A percentile compares a stretch with the other conserved stretches of the same genome.
phyloP scores from a whole-genome alignment of 2,888 invertebrate species.

The Lycia hirtaria region DNA sequence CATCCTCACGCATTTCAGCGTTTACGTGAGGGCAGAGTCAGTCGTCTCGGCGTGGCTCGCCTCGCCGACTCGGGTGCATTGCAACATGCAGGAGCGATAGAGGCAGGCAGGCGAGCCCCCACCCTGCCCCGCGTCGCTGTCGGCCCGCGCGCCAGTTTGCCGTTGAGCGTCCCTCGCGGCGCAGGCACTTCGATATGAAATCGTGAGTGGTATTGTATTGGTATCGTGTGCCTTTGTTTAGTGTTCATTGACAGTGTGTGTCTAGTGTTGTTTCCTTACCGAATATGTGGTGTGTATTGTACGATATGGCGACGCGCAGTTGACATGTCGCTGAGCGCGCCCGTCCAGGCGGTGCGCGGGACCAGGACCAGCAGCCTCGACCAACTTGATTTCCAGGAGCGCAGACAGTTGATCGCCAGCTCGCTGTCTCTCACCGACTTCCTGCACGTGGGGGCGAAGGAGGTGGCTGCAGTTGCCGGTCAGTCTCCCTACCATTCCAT shows the following conservation, averaged over 20 bases:
- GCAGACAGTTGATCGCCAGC: conserved; percentile 94
- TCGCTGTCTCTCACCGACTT: conserved; percentile 95
- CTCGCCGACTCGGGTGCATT: conserved; percentile 72
- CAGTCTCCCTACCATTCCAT: conserved; percentile 61
- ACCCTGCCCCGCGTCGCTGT: conserved; percentile 66
- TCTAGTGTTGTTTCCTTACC: conserved; percentile 64
- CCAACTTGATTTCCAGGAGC: conserved; percentile 96
- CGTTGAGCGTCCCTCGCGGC: conserved; percentile 81
- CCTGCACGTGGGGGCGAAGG: conserved; percentile 89
- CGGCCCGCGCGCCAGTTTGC: conserved; percentile 74
- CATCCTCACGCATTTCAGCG: conserved; percentile 44
- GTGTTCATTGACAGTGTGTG: conserved; percentile 68
- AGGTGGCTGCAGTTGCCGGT: conserved; percentile 83
- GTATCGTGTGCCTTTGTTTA: conserved; percentile 76
- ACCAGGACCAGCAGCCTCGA: conserved; percentile 93
- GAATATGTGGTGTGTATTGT: conserved; percentile 62
- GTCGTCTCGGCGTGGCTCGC: conserved; percentile 56
- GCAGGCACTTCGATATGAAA: conserved; percentile 69
- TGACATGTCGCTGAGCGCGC: conserved; percentile 84
- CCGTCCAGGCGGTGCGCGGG: conserved; percentile 82
- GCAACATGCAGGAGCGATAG: conserved; percentile 77
- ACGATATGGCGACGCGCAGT: conserved; percentile 78
- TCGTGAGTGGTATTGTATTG: conserved; percentile 59
- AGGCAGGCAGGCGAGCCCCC: conserved; percentile 73
- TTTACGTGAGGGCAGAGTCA: conserved; percentile 46